phyloP scores from a whole-genome alignment of 2,797 vertebrate genomes.

The Sebastolobus altivelis region DNA sequence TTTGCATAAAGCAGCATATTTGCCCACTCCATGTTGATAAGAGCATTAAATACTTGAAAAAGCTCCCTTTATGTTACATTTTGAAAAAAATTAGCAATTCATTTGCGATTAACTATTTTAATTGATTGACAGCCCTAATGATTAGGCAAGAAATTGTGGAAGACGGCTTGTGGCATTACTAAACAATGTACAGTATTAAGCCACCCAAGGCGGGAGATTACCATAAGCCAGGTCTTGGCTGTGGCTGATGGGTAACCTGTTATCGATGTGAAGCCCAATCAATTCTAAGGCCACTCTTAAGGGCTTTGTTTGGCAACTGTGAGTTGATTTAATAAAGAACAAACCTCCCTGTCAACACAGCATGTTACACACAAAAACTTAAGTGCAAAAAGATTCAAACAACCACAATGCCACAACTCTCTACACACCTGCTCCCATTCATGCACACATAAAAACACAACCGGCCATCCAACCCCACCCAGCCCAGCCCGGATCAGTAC shows the following conservation, averaged over 20 bases:
- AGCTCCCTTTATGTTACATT: no score
- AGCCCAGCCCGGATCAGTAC: conserved; percentile 82
- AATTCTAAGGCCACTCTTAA: neutral
- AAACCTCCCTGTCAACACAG: neutral
- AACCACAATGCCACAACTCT: conserved; percentile 13
- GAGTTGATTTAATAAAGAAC: neutral
- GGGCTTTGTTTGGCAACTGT: neutral
- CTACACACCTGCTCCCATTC: conserved; percentile 51
- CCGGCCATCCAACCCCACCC: conserved; percentile 35
- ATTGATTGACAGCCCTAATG: no score
- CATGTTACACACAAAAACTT: neutral
- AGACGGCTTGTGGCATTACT: neutral
- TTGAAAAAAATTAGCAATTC: no score
- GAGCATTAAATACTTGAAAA: no score
- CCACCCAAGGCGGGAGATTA: neutral
- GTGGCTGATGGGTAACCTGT: neutral
- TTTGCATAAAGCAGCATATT: no score
- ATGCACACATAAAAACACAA: conserved; percentile 49
- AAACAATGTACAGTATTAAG: neutral
- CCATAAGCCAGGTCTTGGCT: neutral
- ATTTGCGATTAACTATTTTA: no score
- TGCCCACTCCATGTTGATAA: no score
- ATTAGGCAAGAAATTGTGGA: neutral
- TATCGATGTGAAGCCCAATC: neutral
- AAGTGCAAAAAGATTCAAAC: neutral